Percentiles rank a stretch among this genome's conserved stretches.
phyloP scores from a whole-genome alignment of 2,888 invertebrate species.

The Phytoseiulus persimilis region DNA sequence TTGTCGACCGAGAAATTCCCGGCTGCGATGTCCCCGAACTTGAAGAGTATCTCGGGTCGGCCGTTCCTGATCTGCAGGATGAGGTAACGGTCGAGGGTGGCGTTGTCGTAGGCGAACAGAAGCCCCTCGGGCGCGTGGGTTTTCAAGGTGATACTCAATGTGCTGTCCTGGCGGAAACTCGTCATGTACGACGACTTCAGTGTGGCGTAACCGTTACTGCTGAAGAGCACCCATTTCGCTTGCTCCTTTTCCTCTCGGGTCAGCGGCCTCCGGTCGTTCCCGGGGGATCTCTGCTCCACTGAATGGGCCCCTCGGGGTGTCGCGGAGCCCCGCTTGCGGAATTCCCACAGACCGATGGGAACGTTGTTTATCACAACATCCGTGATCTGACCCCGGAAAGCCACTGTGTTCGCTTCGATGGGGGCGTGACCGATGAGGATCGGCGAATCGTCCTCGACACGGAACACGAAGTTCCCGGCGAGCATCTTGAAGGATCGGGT shows the following conservation, averaged over 20 bases:
- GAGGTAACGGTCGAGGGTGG: background rate
- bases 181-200: background rate
- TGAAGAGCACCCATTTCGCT: background rate
- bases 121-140: constrained; percentile 27
- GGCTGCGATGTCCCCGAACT: background rate
- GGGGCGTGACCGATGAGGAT: constrained; percentile 22
- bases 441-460: background rate
- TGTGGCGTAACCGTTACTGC: background rate
- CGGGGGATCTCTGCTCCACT: background rate
- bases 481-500: background rate
- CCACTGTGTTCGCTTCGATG: background rate
- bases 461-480: background rate
- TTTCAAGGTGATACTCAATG: background rate
- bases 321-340: background rate
- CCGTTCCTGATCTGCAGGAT: constrained; percentile 25
- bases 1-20: constrained; percentile 33
- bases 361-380: constrained; percentile 26
- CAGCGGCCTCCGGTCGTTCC: background rate
- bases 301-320: background rate
- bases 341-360: constrained; percentile 18
- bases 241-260: background rate
- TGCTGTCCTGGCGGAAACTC: background rate
- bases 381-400: constrained; percentile 14
- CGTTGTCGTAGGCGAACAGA: constrained; percentile 15
- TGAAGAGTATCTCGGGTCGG: constrained; percentile 13